Base-by-base conservation (phyloP, 2,113 vertebrate genomes). In the Centropus bengalensis region DNA sequence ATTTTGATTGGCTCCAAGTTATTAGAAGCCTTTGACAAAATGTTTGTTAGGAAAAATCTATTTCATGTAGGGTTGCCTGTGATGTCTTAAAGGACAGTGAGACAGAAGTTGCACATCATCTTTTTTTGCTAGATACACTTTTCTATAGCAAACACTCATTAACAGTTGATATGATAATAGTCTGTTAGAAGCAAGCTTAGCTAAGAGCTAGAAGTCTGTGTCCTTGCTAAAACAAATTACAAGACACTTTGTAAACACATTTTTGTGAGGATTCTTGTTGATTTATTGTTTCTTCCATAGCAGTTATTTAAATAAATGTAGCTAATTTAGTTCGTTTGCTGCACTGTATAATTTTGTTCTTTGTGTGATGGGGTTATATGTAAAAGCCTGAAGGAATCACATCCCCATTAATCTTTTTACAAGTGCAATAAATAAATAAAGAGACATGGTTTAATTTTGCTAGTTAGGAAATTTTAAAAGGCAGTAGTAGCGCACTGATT, bases 381-480 rank as follows among this genome's bases (percentile, higher is more conserved):
- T 96, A 97, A 97, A 97, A 98, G 96, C 97, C 97, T 98, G 94
- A 94, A 98, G 97, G 98, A 98, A 98, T 97, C 95, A 95, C 95
- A 96, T 98, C 75, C 90, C 97, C 93, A 97, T 98, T 98, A 97
- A 98, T 98, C 97, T 97, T 97, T 97, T 97, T 97, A 97, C 93
- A 97, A 98, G 96, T 95, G 96, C 93, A 98, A 98, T 98, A 98
- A 98, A 98, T 98, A 98, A 98, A 97, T 97, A 98, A 98, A 98
- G 96, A 98, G 97, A 96, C 94, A 93, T 92, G 75, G 97, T 97
- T 98, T 97, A 97, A 98, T 98, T 98, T 97, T 96, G 73, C 97
- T 97, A 96, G 96, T 98, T 98, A 96, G 93, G 87, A 96, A 91
- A 95, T 95, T 95, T 94, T 93, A 98, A 97, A 97, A 93, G 93